Evolutionary conservation across 2,888 invertebrate genomes (phyloP), one percentile per base, ranked within the genome.

Genomic region (Noctua comes): DNA sequence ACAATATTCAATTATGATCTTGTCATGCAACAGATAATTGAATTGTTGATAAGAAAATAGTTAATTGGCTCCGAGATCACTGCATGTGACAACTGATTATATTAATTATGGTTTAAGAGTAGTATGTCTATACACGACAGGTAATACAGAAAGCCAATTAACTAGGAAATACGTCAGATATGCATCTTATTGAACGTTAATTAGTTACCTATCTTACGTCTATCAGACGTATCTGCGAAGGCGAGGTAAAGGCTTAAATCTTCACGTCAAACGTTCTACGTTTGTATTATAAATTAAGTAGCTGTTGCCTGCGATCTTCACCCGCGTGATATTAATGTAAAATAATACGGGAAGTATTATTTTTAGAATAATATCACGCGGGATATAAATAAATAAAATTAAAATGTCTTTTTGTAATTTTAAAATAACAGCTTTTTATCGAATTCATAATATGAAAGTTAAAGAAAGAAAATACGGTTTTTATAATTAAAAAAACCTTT

Each of bases 51-150:
- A 82, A 59, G 66, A 76, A 68, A 68, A 21, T 68, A 43, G 51
- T 79, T 75, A 68, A 82, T 82, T 54, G 16, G 16, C 59, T 82
- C 16, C 21, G 8, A 4, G 62, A 82, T 64, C 54, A 31, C 7
- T 76, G 27, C 59, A 68, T 68, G 54, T 24, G 76, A 59, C 46
- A 68, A 46, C 68, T 31, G 24, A 48, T 64, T 54, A 51, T 68
- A 59, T 75, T 76, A 68, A 82, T 76, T 75, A 82, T 76, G 16
- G 16, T 76, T 59, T 27, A 7, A 16, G 40, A 21, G 10, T 36
- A 59, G n/a, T 24, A 43, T 31, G 36, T 2, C 8, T 43, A 43
- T 7, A 31, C 31, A n/a, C 66, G 48, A 18, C n/a, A 3, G 65
- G 13, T 51, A 18, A 27, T 21, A 13, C 7, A 10, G 36, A 18